Base-by-base conservation (phyloP, 2,888 invertebrate genomes). In the Eulithis prunata region DNA sequence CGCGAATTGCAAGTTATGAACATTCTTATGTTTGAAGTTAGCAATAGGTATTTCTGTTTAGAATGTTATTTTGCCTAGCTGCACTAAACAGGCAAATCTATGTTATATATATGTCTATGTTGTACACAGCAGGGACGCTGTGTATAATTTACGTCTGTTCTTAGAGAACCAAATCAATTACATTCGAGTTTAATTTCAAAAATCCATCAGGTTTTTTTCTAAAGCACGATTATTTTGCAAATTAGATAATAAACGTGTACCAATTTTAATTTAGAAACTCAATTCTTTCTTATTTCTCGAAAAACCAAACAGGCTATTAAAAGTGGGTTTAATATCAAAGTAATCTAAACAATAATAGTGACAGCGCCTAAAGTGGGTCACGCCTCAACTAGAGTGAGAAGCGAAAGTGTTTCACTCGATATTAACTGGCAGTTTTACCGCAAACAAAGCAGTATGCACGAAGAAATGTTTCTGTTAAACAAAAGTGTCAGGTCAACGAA, bases 361-460 rank as follows among this genome's bases (percentile, higher is more conserved):
- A 72, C 72, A 73, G 68, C 68, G 57, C 58, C 67, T 57, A 51
- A 74, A 77, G 75, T 74, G 60, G 75, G 70, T 70, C 78, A 62
- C 69, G 66, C 66, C 70, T 73, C 72, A 72, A 75, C 70, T 71
- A 68, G 68, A 69, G 66, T 71, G 71, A 71, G 71, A 73, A 79
- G 76, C 73, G 79, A 82, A 81, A 81, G 79, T 78, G 77, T 76
- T 75, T 68, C 72, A 56, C 62, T 67, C 61, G 69, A 70, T 56
- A 61, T 64, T 62, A 68, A 71, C 64, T 55, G 59, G 59, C 60
- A 62, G 58, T 61, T 59, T 69, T 69, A 68, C 55, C 56, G 58
- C 63, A 64, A 69, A 69, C 63, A 61, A 66, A 49, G 66, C 58
- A 51, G 62, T 61, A 60, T 66, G 49, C 61, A 64, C 57, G 52